Conservation (phyloP, 2,797 vertebrate genomes). For the Hypotaenidia philippensis region DNA sequence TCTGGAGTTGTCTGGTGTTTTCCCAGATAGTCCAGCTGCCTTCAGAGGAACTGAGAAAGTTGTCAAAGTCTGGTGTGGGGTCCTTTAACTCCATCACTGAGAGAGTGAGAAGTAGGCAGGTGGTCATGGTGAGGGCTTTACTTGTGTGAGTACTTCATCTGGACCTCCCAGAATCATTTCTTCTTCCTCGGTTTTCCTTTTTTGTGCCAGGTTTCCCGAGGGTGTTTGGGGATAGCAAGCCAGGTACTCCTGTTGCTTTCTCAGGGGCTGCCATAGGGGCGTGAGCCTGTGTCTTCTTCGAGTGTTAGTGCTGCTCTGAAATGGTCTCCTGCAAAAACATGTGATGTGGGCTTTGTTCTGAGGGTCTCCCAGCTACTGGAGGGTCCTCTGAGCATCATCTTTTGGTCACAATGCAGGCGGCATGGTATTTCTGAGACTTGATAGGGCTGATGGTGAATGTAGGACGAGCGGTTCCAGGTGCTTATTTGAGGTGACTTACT, state of each 20-base stretch:
- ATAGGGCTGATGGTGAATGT: not conserved
- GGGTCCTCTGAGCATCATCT: not conserved
- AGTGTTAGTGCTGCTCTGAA: not conserved
- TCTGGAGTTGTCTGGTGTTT: not conserved
- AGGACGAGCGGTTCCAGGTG: not conserved
- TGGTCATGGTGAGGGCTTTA: not conserved
- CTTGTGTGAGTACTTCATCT: not conserved
- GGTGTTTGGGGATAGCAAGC: not conserved
- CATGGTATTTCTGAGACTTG: not conserved
- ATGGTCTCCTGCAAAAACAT: not conserved
- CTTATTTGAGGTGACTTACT: constrained; percentile 13
- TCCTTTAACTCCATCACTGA: not conserved
- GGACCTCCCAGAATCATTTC: not conserved
- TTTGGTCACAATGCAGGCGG: not conserved
- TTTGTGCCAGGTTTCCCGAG: not conserved
- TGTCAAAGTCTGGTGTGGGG: not conserved
- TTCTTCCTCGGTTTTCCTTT: not conserved
- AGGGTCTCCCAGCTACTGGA: not conserved
- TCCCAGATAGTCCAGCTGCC: constrained; percentile 7
- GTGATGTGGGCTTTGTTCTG: not conserved
- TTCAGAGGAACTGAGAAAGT: not conserved
- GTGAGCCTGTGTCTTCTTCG: not conserved
- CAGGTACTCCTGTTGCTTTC: not conserved
- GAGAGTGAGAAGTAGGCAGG: not conserved
- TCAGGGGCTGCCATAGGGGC: not conserved